These are phyloP conservation scores for Crenuchus spilurus DNA, from an alignment of 2,797 vertebrate species.

Conservation along the genomic window DNA sequence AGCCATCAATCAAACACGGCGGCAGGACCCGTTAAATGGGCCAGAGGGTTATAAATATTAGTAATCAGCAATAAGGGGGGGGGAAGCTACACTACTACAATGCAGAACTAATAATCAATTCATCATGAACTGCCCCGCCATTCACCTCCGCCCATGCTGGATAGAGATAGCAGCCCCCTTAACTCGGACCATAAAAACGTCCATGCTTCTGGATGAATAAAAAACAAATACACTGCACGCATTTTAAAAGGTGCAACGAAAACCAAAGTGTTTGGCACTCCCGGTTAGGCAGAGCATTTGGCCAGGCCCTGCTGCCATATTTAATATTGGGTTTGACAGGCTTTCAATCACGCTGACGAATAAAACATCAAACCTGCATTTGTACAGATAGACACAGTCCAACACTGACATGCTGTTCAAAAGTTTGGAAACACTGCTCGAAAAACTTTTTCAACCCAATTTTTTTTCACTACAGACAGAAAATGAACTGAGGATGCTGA, in stretches of 20 bases:
- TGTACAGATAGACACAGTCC: too few species aligned
- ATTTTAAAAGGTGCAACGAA: constrained; percentile 50
- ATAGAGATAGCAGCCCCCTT: constrained; percentile 34
- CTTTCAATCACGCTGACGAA: constrained; percentile 50
- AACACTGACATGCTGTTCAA: too few species aligned
- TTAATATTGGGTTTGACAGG: constrained; percentile 46
- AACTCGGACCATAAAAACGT: constrained; percentile 46
- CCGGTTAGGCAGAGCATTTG: constrained; percentile 42
- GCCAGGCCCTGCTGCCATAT: constrained; percentile 35
- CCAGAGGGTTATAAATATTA: constrained; percentile 79
- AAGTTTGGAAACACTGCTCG: too few species aligned
- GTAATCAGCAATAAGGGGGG: constrained; percentile 67
- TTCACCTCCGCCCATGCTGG: constrained; percentile 57
- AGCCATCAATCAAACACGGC: constrained; percentile 72
- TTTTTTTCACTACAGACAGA: constrained; percentile 28
- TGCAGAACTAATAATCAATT: constrained; percentile 73
- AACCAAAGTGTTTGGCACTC: constrained; percentile 26
- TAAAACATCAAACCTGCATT: constrained; percentile 39
- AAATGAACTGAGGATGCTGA: too few species aligned
- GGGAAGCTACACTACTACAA: constrained; percentile 63
- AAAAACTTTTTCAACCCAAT: too few species aligned
- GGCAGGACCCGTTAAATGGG: constrained; percentile 73
- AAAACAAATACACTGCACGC: constrained; percentile 47
- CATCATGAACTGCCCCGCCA: constrained; percentile 69
- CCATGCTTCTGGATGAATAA: constrained; percentile 33